Evolutionary conservation across 2,888 invertebrate genomes (phyloP).

Genomic region (Agrochola macilenta): DNA sequence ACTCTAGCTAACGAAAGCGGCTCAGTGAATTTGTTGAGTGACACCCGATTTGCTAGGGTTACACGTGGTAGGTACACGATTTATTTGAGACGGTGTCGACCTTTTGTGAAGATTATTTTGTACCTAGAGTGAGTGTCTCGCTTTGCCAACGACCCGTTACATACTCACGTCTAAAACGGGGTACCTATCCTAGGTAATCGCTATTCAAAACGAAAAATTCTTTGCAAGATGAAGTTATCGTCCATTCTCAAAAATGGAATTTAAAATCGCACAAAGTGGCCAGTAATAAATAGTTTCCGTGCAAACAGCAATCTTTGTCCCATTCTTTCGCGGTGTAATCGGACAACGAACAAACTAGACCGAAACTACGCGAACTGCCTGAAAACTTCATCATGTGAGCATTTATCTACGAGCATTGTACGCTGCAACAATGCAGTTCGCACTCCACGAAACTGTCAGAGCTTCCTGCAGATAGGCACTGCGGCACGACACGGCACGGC

Average conservation of each 20-base stretch:
- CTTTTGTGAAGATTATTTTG: slow-evolving; percentile 5
- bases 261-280: slow-evolving; percentile 19
- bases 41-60: slow-evolving; percentile 45
- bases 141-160: background rate
- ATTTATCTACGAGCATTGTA: slow-evolving; percentile 62
- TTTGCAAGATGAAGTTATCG: background rate
- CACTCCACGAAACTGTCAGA: slow-evolving; percentile 65
- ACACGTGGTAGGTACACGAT: slow-evolving; percentile 3
- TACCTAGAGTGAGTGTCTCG: background rate
- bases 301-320: slow-evolving; percentile 51
- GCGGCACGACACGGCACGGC: slow-evolving; percentile 57
- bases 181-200: background rate
- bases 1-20: slow-evolving; percentile 59
- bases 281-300: slow-evolving; percentile 51
- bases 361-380: slow-evolving; percentile 48
- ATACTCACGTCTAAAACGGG: background rate
- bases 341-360: slow-evolving; percentile 55
- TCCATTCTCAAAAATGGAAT: slow-evolving; percentile 21
- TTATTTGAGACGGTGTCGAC: slow-evolving; percentile 10
- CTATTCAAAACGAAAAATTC: background rate
- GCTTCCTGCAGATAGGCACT: slow-evolving; percentile 66
- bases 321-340: slow-evolving; percentile 57
- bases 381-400: slow-evolving; percentile 63
- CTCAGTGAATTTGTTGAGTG: slow-evolving; percentile 53
- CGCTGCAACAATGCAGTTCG: slow-evolving; percentile 67